Conservation (phyloP, 2,113 vertebrate genomes). For the Pitta sordida region DNA sequence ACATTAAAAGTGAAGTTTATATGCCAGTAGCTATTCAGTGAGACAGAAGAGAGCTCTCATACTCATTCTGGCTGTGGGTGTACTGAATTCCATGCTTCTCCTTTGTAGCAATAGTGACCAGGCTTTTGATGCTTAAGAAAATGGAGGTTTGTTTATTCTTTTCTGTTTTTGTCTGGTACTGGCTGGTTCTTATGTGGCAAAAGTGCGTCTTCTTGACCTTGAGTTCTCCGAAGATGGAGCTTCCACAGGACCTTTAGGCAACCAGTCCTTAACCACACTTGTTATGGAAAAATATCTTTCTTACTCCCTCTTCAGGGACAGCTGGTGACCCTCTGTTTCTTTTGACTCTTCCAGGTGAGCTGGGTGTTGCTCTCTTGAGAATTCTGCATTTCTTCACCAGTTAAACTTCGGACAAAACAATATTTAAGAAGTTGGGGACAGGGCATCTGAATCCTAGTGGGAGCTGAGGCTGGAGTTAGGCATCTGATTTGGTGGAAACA, state of each 20-base stretch:
- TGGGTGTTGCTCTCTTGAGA: neutral
- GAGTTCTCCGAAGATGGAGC: no score
- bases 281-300: neutral
- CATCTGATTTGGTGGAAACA: neutral
- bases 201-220: neutral
- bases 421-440: neutral
- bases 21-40: rapidly evolving
- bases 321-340: neutral
- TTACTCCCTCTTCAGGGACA: neutral
- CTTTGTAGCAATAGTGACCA: neutral
- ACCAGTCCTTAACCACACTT: neutral
- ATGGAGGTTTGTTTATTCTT: neutral
- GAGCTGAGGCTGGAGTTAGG: neutral
- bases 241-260: neutral
- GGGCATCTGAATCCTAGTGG: neutral
- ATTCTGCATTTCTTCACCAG: neutral
- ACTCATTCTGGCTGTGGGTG: neutral
- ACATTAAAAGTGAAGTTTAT: neutral
- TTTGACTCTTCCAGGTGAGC: neutral
- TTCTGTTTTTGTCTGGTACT: neutral
- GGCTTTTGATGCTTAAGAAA: neutral
- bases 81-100: neutral
- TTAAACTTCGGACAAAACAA: neutral
- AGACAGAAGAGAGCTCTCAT: neutral
- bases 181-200: neutral